A percentile compares a stretch with the other conserved stretches of the same genome.
Evolutionary conservation across 2,888 invertebrate genomes (phyloP).

Genomic region (Drosophila multiciliata): DNA sequence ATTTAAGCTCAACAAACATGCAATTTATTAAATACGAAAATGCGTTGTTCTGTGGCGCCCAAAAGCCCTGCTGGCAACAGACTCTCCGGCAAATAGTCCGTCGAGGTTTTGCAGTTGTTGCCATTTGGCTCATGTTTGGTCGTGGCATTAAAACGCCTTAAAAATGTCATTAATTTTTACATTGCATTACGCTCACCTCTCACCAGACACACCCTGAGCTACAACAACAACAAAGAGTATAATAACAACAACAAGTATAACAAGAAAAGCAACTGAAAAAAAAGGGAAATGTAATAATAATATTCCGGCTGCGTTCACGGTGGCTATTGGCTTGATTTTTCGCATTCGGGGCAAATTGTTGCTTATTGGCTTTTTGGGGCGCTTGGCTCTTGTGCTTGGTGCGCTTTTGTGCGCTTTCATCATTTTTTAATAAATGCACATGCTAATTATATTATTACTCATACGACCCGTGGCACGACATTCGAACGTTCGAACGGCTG

Average conservation of each 20-base stretch:
- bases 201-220: background rate
- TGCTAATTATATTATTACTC: constrained; percentile 79
- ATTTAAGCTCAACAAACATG: constrained; percentile 9
- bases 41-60: constrained; percentile 7
- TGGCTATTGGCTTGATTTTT: constrained; percentile 60
- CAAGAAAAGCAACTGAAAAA: background rate
- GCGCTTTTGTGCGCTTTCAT: constrained; percentile 70
- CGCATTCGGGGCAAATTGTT: constrained; percentile 47
- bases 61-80: background rate
- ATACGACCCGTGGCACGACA: constrained; percentile 60
- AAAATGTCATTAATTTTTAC: constrained; percentile 68
- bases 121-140: constrained; percentile 35
- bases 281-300: constrained; percentile 61
- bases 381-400: constrained; percentile 17
- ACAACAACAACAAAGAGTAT: background rate
- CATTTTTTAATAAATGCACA: constrained; percentile 77
- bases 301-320: constrained; percentile 41
- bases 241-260: background rate
- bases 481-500: background rate
- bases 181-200: constrained; percentile 32
- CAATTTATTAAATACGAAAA: constrained; percentile 58
- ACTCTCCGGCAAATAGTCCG: background rate
- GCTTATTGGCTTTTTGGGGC: constrained; percentile 28
- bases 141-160: constrained; percentile 67
- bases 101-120: constrained; percentile 31